phyloP scores from a whole-genome alignment of 2,888 invertebrate species.

The Catonia carolina region DNA sequence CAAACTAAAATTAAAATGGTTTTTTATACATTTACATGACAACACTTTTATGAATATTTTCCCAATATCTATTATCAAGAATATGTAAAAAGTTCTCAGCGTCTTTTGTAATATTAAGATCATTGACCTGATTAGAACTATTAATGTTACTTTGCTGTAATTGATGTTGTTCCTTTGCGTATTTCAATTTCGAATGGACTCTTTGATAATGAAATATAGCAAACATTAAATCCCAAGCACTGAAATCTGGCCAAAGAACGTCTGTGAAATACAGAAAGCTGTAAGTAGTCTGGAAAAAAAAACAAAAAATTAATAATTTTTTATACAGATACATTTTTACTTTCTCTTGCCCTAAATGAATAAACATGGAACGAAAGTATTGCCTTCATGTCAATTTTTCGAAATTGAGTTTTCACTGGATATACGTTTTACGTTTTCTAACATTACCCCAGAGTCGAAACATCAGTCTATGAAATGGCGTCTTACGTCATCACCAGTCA shows the following conservation, averaged over 20 bases:
- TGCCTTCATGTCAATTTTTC: too few relatives aligned
- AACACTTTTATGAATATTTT: neutral
- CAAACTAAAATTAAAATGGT: too few relatives aligned
- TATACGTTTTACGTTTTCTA: neutral
- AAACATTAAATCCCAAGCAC: conserved; percentile 80
- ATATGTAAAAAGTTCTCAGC: conserved; percentile 4
- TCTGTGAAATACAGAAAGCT: conserved; percentile 81
- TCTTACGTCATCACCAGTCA: too few relatives aligned
- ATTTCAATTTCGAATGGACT: conserved; percentile 36
- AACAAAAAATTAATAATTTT: conserved; percentile 15
- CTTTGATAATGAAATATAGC: conserved; percentile 85
- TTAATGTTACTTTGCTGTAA: neutral
- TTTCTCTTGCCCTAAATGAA: too few relatives aligned
- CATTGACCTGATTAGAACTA: neutral
- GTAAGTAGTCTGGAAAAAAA: conserved; percentile 56
- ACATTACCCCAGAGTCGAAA: conserved; percentile 7
- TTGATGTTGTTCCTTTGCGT: conserved; percentile 8
- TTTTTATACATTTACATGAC: too few relatives aligned
- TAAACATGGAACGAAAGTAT: too few relatives aligned
- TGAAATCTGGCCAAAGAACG: conserved; percentile 95
- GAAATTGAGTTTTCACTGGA: too few relatives aligned
- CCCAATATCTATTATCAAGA: conserved; percentile 12
- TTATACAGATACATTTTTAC: conserved; percentile 14
- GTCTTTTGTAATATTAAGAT: neutral
- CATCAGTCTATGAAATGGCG: neutral